Base-by-base conservation (phyloP, 2,888 invertebrate genomes). In the Rotaria magnacalcarata region DNA sequence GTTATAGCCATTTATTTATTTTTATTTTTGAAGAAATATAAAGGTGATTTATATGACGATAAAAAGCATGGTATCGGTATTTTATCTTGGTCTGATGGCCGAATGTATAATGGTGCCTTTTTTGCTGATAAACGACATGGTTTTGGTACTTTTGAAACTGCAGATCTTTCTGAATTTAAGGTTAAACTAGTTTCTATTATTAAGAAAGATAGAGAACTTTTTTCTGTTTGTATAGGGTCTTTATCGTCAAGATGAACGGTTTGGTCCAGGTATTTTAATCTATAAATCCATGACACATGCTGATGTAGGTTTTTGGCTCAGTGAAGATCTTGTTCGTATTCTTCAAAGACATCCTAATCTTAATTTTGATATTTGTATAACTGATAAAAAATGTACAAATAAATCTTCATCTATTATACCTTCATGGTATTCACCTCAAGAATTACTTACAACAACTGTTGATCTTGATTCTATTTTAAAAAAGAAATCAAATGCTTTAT, bases 61-160 rank as follows among this genome's bases (percentile, higher is more conserved):
- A 89, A 90, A 34, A 89, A 91, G 19, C 91, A 91, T 89, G 91
- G 91, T 11, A 87, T 86, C 47, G 91, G 91, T 2, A 88, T 87
- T 14, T 91, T 91, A 87, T 89, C 87, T 0, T 91, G 90, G 91
- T 88, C 90, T 52, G 89, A 91, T 88, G 89, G 89, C 2, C 89
- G 89, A 10, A 88, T 88, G 5, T 91, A 89, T 87, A 87, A 87
- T 10, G 91, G 91, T 11, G 89, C 89, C n/a, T 91, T 91, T 87
- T 91, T 90, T 88, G 89, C 90, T 89, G 90, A 91, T 87, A 89
- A 89, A 75, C 90, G 90, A 87, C 90, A 91, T 87, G 91, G 91
- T 1, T 91, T 90, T 89, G 91, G 91, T 11, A 88, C 87, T 0
- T 89, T 90, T 85, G 87, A 84, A 75, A 90, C 90, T 87, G 87